phyloP scores from a whole-genome alignment of 2,888 invertebrate species.

The Leucophora obtusa region DNA sequence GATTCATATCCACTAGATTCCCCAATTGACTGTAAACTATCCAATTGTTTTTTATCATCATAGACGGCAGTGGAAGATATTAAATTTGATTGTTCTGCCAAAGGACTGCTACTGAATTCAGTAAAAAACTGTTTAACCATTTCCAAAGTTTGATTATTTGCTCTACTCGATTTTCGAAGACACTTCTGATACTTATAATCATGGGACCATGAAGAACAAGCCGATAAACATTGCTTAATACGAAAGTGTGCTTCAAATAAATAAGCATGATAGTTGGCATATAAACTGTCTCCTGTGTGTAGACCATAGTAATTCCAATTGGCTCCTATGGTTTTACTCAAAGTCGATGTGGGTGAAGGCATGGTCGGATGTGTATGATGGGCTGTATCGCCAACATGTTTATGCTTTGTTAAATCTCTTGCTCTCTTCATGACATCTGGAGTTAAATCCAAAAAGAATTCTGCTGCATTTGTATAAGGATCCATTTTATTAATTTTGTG shows the following conservation, averaged over 20 bases:
- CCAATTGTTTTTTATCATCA: constrained; percentile 76
- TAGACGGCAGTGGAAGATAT: constrained; percentile 20
- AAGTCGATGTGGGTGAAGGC: constrained; percentile 72
- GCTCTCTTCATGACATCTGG: constrained; percentile 81
- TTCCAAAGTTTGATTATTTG: constrained; percentile 73
- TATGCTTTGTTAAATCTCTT: constrained; percentile 74
- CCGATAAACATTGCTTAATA: constrained; percentile 85
- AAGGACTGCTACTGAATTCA: constrained; percentile 71
- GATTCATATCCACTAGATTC: constrained; percentile 89
- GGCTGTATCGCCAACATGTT: constrained; percentile 70
- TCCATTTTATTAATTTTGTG: constrained; percentile 85
- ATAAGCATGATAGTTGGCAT: constrained; percentile 91
- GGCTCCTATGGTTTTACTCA: constrained; percentile 79
- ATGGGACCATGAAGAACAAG: constrained; percentile 89
- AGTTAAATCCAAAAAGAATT: constrained; percentile 86
- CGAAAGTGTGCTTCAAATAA: constrained; percentile 90
- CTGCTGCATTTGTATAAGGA: constrained; percentile 85
- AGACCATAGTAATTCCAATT: constrained; percentile 81
- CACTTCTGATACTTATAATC: constrained; percentile 84
- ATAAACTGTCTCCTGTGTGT: constrained; percentile 83
- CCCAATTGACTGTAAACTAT: constrained; percentile 85
- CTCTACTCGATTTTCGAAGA: constrained; percentile 69
- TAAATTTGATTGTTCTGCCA: constrained; percentile 53
- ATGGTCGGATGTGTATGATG: constrained; percentile 65
- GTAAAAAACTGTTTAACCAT: constrained; percentile 76